Conservation (phyloP, 2,888 invertebrate genomes). For the Therioaphis trifolii region DNA sequence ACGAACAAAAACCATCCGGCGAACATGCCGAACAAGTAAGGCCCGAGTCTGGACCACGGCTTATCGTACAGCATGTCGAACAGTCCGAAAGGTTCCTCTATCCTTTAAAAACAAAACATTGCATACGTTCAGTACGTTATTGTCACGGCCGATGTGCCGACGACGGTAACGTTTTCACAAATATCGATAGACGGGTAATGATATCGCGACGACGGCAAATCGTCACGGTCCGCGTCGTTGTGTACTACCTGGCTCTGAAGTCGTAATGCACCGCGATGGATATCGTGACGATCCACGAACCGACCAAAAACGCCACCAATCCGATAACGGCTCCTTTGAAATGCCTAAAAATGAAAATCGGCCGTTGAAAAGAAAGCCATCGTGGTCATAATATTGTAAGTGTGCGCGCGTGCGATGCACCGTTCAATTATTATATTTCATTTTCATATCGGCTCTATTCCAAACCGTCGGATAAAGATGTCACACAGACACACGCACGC, state of each 20-base stretch:
- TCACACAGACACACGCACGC: too few relatives aligned
- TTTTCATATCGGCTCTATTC: neutral
- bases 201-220: too few relatives aligned
- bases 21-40: constrained; percentile 86
- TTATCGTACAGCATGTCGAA: constrained; percentile 92
- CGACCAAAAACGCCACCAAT: constrained; percentile 76
- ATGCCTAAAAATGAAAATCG: constrained; percentile 72
- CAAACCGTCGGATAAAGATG: neutral
- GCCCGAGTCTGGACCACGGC: constrained; percentile 87
- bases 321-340: constrained; percentile 80
- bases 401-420: too few relatives aligned
- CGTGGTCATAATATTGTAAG: neutral
- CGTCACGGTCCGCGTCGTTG: too few relatives aligned
- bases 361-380: neutral
- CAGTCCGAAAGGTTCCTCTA: constrained; percentile 72
- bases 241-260: constrained; percentile 78
- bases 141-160: too few relatives aligned
- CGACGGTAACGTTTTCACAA: too few relatives aligned
- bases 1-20: constrained; percentile 86
- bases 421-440: too few relatives aligned
- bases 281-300: constrained; percentile 84
- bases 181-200: too few relatives aligned
- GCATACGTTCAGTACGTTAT: neutral
- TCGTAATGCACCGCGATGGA: constrained; percentile 83
- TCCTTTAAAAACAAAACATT: constrained; percentile 65